These are phyloP conservation scores for Yponomeuta malinellus DNA, from an alignment of 2,888 invertebrate species.

Conservation along the genomic window DNA sequence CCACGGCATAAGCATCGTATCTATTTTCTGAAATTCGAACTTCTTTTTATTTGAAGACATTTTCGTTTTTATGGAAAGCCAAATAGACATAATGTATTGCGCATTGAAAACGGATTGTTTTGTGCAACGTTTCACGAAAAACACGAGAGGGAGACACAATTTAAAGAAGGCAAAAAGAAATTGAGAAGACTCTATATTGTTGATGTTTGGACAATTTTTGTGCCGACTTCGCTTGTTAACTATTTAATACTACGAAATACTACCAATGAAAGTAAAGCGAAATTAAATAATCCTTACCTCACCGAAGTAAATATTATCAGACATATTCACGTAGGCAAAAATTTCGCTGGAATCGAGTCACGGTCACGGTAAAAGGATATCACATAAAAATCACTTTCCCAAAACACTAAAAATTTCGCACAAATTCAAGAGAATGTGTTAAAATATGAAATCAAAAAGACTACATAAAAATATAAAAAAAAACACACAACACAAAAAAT, in stretches of 20 bases:
- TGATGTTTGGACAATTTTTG: not conserved
- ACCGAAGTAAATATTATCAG: constrained; percentile 4
- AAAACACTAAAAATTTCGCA: constrained; percentile 65
- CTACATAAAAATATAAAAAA: constrained; percentile 61
- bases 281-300: constrained; percentile 6
- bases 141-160: not conserved
- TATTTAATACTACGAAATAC: not conserved
- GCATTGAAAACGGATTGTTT: not conserved
- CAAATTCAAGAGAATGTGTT: constrained; percentile 34
- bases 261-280: too few relatives aligned
- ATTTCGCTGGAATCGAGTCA: constrained; percentile 23
- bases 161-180: not conserved
- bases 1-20: too few relatives aligned
- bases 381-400: constrained; percentile 29
- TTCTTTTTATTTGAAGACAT: too few relatives aligned
- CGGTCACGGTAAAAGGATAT: constrained; percentile 33
- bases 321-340: not conserved
- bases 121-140: not conserved
- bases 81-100: not conserved
- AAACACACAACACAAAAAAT: constrained; percentile 73
- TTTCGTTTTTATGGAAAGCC: too few relatives aligned
- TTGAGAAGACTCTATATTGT: not conserved
- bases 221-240: not conserved
- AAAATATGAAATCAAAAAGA: constrained; percentile 54
- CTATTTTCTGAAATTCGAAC: too few relatives aligned